phyloP scores from a whole-genome alignment of 2,888 invertebrate genomes.

The Lumbricus terrestris region DNA sequence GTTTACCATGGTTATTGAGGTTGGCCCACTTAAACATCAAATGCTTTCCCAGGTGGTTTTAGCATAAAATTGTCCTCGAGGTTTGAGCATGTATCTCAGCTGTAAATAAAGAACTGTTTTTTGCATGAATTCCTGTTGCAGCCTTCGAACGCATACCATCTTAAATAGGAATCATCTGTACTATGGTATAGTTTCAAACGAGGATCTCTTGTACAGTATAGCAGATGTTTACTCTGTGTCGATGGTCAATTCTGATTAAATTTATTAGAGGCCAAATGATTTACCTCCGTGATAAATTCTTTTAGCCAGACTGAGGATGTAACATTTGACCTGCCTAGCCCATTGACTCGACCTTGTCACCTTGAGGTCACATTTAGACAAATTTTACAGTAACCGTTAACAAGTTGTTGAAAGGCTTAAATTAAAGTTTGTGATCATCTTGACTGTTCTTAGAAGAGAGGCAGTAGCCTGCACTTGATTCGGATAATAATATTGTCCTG shows the following conservation, averaged over 20 bases:
- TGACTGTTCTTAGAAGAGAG: background rate
- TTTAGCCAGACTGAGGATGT: background rate
- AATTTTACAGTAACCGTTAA: background rate
- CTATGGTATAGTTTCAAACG: background rate
- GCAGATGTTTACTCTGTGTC: background rate
- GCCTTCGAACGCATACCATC: background rate
- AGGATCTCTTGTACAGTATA: slow-evolving; percentile 3
- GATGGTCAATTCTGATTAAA: background rate
- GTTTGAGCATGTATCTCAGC: background rate
- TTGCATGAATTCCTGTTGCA: background rate
- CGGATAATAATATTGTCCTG: background rate
- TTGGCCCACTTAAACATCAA: background rate
- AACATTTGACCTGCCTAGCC: background rate
- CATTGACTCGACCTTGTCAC: too few relatives aligned
- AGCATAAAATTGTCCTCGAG: background rate
- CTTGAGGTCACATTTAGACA: background rate
- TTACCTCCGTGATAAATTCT: background rate
- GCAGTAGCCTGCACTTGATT: background rate
- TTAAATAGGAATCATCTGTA: background rate
- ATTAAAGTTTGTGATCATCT: background rate
- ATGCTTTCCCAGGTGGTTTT: background rate
- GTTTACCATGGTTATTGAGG: background rate
- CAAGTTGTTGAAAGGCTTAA: background rate
- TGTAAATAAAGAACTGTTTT: background rate
- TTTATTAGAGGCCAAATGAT: background rate